A percentile compares a stretch with the other conserved stretches of the same genome.
phyloP scores from a whole-genome alignment of 2,888 invertebrate genomes.

The Lasioglossum malachurum region DNA sequence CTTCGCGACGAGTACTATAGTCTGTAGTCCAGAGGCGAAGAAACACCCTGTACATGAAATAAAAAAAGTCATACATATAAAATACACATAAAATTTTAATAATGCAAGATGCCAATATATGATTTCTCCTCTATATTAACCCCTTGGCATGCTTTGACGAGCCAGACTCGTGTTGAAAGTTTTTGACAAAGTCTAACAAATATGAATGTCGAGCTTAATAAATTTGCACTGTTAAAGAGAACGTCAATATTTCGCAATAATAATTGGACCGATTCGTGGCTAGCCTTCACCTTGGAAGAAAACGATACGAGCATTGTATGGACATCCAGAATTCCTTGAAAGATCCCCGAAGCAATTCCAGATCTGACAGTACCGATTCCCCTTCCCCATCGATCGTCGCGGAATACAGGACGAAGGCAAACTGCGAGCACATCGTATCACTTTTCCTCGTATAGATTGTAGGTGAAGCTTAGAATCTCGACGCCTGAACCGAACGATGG shows the following conservation, averaged over 20 bases:
- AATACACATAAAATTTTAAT: too few species aligned
- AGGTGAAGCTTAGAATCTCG: slow-evolving; percentile 58
- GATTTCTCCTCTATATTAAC: too few species aligned
- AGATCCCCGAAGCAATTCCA: slow-evolving; percentile 71
- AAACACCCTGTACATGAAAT: too few species aligned
- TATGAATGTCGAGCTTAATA: too few species aligned
- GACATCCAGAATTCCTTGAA: slow-evolving; percentile 57
- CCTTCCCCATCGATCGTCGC: slow-evolving; percentile 44
- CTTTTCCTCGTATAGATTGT: slow-evolving; percentile 54
- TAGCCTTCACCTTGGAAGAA: not conserved
- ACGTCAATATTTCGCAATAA: not conserved
- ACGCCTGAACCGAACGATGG: slow-evolving; percentile 44
- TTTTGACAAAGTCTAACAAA: too few species aligned
- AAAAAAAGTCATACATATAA: too few species aligned
- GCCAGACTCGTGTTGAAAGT: too few species aligned
- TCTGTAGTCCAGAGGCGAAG: too few species aligned
- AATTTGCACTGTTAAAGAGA: not conserved
- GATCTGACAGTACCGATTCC: slow-evolving; percentile 66
- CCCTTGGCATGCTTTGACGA: too few species aligned
- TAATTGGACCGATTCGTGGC: not conserved
- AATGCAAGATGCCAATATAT: too few species aligned
- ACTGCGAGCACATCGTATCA: slow-evolving; percentile 61
- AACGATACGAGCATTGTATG: slow-evolving; percentile 32
- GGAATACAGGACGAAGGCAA: slow-evolving; percentile 42
- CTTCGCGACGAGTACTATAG: too few species aligned